Base-by-base conservation (phyloP, 2,113 vertebrate genomes). In the Gymnogyps californianus region DNA sequence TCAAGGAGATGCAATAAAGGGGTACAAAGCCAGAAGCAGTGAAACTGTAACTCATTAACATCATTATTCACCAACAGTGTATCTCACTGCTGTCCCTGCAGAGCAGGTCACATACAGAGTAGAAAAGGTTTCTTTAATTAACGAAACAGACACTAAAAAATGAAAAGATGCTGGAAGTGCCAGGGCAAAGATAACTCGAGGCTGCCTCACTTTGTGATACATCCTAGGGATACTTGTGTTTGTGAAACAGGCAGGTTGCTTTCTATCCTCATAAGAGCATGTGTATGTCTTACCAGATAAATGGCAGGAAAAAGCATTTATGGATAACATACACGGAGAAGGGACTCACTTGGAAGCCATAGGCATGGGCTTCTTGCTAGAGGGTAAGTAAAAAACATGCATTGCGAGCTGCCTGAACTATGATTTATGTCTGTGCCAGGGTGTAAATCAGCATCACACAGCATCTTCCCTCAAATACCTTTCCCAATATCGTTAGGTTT, bases 121-220 rank as follows among this genome's bases (percentile, higher is more conserved):
- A 71, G 62, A 77, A 83, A 17, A 89, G 25, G 81, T 93, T 44
- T 89, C 13, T 91, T 87, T 87, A 44, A 64, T 89, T 91, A 93
- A 82, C 20, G 11, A 22, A 76, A 29, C 10, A 16, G 34, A 54
- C 40, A 51, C 10, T 57, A 34, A 84, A 89, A 83, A 47, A 46
- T 44, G 6, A 83, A 74, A 89, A 75, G 13, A 59, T 64, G 5
- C 24, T 82, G 38, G 29, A 78, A 75, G 26, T 55, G 22, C 17
- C 66, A 77, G 44, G 44, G 10, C 52, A 47, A 55, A 78, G 51
- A 42, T 51, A 78, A 62, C 17, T 47, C 1, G 1, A 46, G 26
- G n/a, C 32, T 82, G 29, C 42, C 55, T 83, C 19, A 10, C 0
- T 0, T 28, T 67, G 40, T 54, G 66, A 12, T 49, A 61, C 44